These are phyloP conservation scores for Eueremaeus valkanovi DNA, from an alignment of 2,888 invertebrate genomes.

Conservation along the genomic window DNA sequence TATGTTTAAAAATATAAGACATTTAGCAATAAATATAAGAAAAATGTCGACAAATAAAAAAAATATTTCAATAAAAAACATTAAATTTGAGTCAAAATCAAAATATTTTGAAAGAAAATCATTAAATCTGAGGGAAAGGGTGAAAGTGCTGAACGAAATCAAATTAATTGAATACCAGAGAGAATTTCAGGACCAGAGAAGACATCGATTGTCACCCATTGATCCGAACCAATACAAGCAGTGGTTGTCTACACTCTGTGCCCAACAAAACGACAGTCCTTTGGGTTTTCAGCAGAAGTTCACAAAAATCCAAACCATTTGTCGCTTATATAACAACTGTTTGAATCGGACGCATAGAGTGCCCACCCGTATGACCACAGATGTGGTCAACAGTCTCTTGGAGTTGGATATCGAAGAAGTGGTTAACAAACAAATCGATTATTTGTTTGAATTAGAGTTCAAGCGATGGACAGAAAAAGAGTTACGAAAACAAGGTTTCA, in stretches of 20 bases:
- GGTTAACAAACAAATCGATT: neutral
- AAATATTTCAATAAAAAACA: too few relatives aligned
- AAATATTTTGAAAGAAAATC: too few relatives aligned
- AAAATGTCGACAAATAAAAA: too few relatives aligned
- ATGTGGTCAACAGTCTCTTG: neutral
- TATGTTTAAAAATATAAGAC: too few relatives aligned
- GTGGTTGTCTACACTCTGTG: neutral
- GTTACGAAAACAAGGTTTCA: neutral
- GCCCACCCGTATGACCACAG: neutral
- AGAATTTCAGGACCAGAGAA: neutral
- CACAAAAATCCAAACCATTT: neutral
- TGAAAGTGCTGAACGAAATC: too few relatives aligned
- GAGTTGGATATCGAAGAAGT: neutral
- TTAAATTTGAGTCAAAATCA: too few relatives aligned
- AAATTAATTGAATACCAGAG: neutral
- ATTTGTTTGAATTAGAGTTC: neutral
- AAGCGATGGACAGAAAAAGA: neutral
- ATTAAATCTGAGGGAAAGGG: too few relatives aligned
- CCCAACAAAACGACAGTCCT: neutral
- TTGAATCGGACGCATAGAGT: neutral
- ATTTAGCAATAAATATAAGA: too few relatives aligned
- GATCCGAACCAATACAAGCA: neutral
- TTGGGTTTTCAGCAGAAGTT: neutral
- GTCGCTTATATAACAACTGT: neutral
- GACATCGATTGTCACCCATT: neutral